Evolutionary conservation across 2,113 vertebrate genomes (phyloP), one percentile per base, ranked within the genome.

Genomic region (Globicephala melas): DNA sequence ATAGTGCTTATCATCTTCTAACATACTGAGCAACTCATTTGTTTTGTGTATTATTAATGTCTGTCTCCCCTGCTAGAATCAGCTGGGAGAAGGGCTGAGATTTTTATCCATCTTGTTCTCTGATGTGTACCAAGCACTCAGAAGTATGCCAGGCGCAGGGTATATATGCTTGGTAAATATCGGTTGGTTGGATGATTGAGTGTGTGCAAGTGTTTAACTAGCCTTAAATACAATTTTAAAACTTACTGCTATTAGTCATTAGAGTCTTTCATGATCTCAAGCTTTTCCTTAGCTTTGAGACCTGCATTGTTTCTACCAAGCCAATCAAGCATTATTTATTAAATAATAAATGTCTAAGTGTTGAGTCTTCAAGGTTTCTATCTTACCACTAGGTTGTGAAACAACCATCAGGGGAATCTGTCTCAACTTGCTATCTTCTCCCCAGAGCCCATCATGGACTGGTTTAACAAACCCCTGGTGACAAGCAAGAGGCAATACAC

Each of bases 241-340:
- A 38, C n/a, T 26, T 91, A n/a, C 1, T 76, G 20, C 31, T 65
- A 2, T 65, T 55, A 90, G 26, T 60, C 36, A 74, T 86, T 82
- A 85, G 70, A 86, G 31, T 84, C n/a, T 77, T 83, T 83, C 6
- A 70, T 53, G 15, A 60, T 8, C 15, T 92, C 38, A 71, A 70
- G 12, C 1, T 80, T 96, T 88, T 65, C 53, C 60, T 96, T 85
- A 47, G 11, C 70, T 96, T 95, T 92, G 60, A 95, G 58, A 82
- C 26, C 25, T 94, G 25, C 18, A 20, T 65, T 83, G 36, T 65
- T 95, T 79, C 25, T 58, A 25, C 83, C 17, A 81, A 90, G n/a
- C 17, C 70, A 95, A 38, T 85, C 47, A 93, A 89, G 68, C 44
- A 55, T 92, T 92, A 68, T 79, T 96, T 95, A 80, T 76, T 55